phyloP scores from a whole-genome alignment of 1,140 invertebrate species.

The Cydia pomonella region DNA sequence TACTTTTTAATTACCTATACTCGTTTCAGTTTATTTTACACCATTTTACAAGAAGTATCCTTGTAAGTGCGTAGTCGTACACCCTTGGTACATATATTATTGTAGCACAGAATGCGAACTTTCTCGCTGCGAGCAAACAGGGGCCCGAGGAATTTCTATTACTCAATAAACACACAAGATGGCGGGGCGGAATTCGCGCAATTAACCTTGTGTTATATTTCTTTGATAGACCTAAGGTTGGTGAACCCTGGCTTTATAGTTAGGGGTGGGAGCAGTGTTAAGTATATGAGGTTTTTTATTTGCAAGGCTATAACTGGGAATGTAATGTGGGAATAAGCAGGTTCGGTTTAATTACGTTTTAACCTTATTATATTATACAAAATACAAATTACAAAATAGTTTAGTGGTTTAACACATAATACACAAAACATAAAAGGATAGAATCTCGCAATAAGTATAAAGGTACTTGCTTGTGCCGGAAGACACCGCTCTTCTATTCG shows the following conservation, averaged over 20 bases:
- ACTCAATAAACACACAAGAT: constrained; percentile 32
- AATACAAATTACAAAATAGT: too few species aligned
- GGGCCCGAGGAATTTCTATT: constrained; percentile 29
- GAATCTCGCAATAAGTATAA: too few species aligned
- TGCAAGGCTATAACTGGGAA: neutral
- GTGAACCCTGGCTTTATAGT: constrained; percentile 30
- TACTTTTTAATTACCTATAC: neutral
- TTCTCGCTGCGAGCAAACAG: constrained; percentile 13
- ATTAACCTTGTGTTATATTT: constrained; percentile 31
- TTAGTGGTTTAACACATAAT: too few species aligned
- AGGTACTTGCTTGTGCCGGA: too few species aligned
- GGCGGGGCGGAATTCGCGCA: constrained; percentile 16
- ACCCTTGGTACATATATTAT: constrained; percentile 4
- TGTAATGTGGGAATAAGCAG: neutral
- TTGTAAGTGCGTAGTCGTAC: neutral
- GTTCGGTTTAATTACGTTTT: neutral
- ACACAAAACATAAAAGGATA: too few species aligned
- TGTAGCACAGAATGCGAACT: constrained; percentile 15
- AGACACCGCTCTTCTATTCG: too few species aligned
- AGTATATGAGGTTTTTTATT: neutral
- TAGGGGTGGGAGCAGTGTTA: constrained; percentile 1
- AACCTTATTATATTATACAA: neutral
- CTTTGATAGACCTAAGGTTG: constrained; percentile 31
- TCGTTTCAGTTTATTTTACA: neutral
- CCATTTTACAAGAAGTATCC: neutral